Evolutionary conservation across 1,140 invertebrate species (phyloP), one percentile per base, ranked within the genome.

Genomic region (Phocides pigmalion): DNA sequence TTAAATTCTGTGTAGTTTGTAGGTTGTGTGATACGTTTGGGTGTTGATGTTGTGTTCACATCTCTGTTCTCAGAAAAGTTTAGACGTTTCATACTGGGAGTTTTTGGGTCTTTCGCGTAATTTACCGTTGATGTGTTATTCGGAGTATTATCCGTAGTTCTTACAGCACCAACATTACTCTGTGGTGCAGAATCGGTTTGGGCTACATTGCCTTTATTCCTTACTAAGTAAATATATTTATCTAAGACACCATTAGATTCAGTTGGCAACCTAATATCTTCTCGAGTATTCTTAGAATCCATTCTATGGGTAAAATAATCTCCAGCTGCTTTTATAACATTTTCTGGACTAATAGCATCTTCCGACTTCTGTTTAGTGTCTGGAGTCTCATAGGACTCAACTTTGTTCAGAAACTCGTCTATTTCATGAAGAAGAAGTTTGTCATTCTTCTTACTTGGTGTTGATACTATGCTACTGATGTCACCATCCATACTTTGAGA

Each of bases 391-490:
- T 92, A 92, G 3, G 84, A 81, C 64, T 93, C 91, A 2, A 93
- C 92, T 84, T 90, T 93, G 35, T 87, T 91, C 37, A 93, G 66
- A 79, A 93, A 93, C 25, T 89, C 89, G 69, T 93, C 92, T 64
- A 93, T 93, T 88, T 93, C 93, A 64, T 87, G 77, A 1, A 93
- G 67, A 20, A 93, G 79, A 39, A 90, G 70, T 70, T 83, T 88
- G 62, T 92, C 89, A 64, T 87, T 86, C 20, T 84, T 88, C 68
- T 90, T 92, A 73, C 83, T 88, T 25, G 89, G 86, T 50, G 84
- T 88, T 22, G 83, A 88, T 1, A 84, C 72, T 59, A 87, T 88
- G 64, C 82, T 89, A 37, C 84, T 91, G 12, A 88, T 81, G 58
- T 90, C 86, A 17, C 83, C 87, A 70, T 92, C 87, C 87, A 90